Percentiles rank a stretch among this genome's conserved stretches.
Conservation (phyloP, 2,113 vertebrate species). For the Hippocampus barbouri region DNA sequence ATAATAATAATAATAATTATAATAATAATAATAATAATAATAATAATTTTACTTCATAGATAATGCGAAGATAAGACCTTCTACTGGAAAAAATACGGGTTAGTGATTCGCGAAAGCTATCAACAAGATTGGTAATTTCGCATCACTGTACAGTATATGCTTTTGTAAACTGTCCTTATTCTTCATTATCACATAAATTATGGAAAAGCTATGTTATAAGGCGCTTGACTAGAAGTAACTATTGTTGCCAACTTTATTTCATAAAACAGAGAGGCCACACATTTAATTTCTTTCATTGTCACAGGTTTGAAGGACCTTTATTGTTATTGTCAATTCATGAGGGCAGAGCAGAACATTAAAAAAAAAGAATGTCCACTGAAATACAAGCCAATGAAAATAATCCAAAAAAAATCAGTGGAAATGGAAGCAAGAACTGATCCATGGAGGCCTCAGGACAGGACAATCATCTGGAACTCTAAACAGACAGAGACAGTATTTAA, state of each 20-base stretch:
- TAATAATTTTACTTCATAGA: too few relatives aligned
- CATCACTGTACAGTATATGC: too few relatives aligned
- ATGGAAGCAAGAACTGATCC: constrained; percentile 24
- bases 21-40: not conserved
- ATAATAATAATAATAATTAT: not conserved
- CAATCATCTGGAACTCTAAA: constrained; percentile 89
- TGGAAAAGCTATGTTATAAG: not conserved
- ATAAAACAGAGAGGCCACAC: constrained; percentile 36
- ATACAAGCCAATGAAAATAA: constrained; percentile 10
- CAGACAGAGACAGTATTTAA: not conserved
- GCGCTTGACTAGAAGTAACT: not conserved
- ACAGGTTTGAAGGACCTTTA: constrained; percentile 27
- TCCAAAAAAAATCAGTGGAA: constrained; percentile 14
- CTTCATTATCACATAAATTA: not conserved
- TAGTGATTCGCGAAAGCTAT: too few relatives aligned
- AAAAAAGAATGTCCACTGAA: constrained; percentile 36
- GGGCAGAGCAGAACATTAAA: constrained; percentile 26
- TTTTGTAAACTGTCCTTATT: too few relatives aligned
- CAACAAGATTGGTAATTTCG: too few relatives aligned
- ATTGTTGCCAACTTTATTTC: not conserved
- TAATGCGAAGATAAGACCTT: too few relatives aligned
- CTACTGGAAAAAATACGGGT: too few relatives aligned
- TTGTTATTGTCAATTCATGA: constrained; percentile 33
- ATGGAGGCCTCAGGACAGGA: constrained; percentile 78
- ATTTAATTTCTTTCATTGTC: constrained; percentile 57